Evolutionary conservation across 2,113 vertebrate genomes (phyloP), one percentile per base, ranked within the genome.

Genomic region (Dicaeum eximium): DNA sequence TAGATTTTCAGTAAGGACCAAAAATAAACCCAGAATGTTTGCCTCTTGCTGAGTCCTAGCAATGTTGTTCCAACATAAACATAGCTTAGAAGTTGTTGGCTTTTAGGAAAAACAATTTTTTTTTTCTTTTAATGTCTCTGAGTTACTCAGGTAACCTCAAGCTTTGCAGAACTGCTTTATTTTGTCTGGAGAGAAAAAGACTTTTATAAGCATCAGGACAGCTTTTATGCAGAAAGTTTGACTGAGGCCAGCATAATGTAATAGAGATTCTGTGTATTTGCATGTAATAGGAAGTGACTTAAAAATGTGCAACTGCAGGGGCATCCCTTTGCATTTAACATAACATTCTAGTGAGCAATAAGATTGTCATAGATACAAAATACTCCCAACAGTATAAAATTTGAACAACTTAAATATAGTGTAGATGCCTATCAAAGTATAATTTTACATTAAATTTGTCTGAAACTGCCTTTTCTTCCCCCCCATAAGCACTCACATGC

Each of bases 1-100:
- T 42, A 56, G 42, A 35, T 81, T 89, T 89, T 81, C 53, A 75
- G 21, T 64, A 47, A 84, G 14, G 92, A 65, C 13, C 13, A 84
- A 86, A 94, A 96, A 92, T 84, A 94, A 94, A 90, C 24, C 19
- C 15, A 22, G 38, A 74, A 62, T 21, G 11, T 80, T 80, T 74
- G 51, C 57, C 70, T 91, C 35, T 33, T 95, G 91, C 91, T 79
- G 94, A 72, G 48, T 72, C 61, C 57, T 78, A 81, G 67, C 67
- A 73, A 21, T 75, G 53, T 21, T 70, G 28, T 65, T 94, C 94
- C 94, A 96, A 85, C 23, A 87, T 31, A 89, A 96, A 95, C 4
- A 5, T 53, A 45, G 37, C 48, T 91, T 67, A 80, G 70, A 72
- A 82, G 37, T 74, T 79, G 30, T 20, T 79, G 78, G 61, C 31